Conservation (phyloP, 2,888 invertebrate species). For the Temnothorax unifasciatus region DNA sequence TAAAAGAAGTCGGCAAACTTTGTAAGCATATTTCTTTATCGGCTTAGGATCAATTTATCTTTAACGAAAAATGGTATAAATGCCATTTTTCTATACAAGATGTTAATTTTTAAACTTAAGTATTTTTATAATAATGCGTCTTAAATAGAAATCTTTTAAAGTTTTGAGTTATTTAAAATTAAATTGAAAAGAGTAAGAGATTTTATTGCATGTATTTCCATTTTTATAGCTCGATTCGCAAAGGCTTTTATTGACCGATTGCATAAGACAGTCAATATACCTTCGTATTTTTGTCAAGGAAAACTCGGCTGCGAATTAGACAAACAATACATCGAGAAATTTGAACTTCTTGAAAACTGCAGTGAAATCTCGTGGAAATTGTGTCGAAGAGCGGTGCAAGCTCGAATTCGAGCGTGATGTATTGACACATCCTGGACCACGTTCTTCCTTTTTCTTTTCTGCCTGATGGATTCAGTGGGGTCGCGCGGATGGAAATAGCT, state of each 20-base stretch:
- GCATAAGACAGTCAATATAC: neutral
- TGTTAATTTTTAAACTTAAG: neutral
- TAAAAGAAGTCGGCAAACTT: conserved; percentile 38
- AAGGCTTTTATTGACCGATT: neutral
- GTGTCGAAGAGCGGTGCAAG: conserved; percentile 26
- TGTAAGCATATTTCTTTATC: conserved; percentile 32
- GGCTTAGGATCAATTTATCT: neutral
- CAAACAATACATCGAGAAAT: neutral
- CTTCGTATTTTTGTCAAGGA: neutral
- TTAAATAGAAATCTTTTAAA: neutral
- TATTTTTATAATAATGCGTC: neutral
- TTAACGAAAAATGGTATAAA: neutral
- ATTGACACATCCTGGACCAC: conserved; percentile 35
- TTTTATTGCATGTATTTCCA: neutral
- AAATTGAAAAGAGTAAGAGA: neutral
- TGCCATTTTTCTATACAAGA: neutral
- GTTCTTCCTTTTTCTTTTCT: conserved; percentile 38
- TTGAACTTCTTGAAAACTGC: neutral
- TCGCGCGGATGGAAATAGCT: conserved; percentile 43
- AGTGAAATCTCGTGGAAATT: conserved; percentile 35
- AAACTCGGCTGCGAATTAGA: conserved; percentile 8
- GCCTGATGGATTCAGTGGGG: conserved; percentile 32
- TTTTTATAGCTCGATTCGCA: neutral
- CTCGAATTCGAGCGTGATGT: conserved; percentile 38
- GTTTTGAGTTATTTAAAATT: neutral